A percentile compares a stretch with the other conserved stretches of the same genome.
phyloP scores from a whole-genome alignment of 2,888 invertebrate species.

The Phengaris alcon region DNA sequence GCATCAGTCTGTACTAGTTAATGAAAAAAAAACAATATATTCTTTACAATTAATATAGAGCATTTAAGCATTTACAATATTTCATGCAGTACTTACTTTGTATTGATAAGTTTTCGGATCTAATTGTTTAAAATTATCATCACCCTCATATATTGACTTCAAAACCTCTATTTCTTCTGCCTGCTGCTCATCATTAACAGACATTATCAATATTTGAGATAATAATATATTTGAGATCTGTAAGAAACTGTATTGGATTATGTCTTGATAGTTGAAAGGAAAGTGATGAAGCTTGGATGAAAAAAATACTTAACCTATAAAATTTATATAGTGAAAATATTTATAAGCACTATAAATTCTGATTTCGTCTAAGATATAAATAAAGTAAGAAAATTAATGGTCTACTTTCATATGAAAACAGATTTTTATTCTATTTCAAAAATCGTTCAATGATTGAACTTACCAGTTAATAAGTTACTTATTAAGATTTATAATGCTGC shows the following conservation, averaged over 20 bases:
- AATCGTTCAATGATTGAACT: not conserved
- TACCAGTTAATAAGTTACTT: not conserved
- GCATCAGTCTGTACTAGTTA: too few species aligned
- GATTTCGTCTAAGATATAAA: not conserved
- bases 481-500: not conserved
- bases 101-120: conserved; percentile 91
- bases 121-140: conserved; percentile 90
- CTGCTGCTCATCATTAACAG: conserved; percentile 83
- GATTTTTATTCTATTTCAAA: not conserved
- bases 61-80: not conserved
- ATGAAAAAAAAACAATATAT: too few species aligned
- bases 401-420: not conserved
- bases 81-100: conserved; percentile 81
- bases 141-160: conserved; percentile 96
- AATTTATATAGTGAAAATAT: not conserved
- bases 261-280: not conserved
- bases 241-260: conserved; percentile 12
- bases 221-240: conserved; percentile 32
- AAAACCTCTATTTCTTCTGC: conserved; percentile 94
- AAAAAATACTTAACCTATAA: not conserved
- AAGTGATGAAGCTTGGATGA: not conserved
- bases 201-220: conserved; percentile 49
- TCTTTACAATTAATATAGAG: not conserved
- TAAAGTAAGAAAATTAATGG: not conserved
- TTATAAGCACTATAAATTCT: not conserved